Percentiles rank a stretch among this genome's conserved stretches.
Evolutionary conservation across 2,888 invertebrate genomes (phyloP).

Genomic region (Drosophila putrida): DNA sequence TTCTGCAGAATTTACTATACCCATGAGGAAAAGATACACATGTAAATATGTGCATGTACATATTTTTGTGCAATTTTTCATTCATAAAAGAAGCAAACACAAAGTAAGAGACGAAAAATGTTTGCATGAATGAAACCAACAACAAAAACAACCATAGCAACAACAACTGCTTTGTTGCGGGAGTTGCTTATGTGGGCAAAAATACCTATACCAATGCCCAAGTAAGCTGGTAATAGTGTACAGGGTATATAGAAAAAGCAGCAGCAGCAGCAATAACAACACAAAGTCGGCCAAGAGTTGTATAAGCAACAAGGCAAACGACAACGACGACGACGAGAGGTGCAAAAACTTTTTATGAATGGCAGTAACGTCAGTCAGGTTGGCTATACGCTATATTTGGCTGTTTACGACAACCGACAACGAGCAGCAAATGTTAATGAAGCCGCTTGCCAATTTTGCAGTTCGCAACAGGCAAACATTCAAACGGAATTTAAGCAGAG

Average conservation of each 20-base stretch:
- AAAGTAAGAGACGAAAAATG: constrained; percentile 8
- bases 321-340: constrained; percentile 11
- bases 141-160: constrained; percentile 11
- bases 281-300: constrained; percentile 44
- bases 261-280: constrained; percentile 16
- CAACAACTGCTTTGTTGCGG: constrained; percentile 47
- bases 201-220: constrained; percentile 22
- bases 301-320: constrained; percentile 50
- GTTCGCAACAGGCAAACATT: constrained; percentile 27
- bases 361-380: constrained; percentile 47
- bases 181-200: constrained; percentile 49
- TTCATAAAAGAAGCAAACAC: constrained; percentile 54
- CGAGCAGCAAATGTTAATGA: constrained; percentile 76
- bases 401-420: constrained; percentile 56
- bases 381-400: constrained; percentile 67
- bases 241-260: constrained; percentile 1
- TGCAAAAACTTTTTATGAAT: constrained; percentile 61
- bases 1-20: constrained; percentile 67
- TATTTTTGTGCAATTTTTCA: constrained; percentile 48
- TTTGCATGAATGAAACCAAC: constrained; percentile 56
- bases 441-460: constrained; percentile 53
- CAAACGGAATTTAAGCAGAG: constrained; percentile 56
- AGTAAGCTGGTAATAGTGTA: constrained; percentile 4
- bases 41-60: too few species aligned
- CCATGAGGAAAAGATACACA: constrained; percentile 62